Percentiles rank a stretch among this genome's conserved stretches.
phyloP scores from a whole-genome alignment of 2,888 invertebrate species.

The Eristalis arbustorum region DNA sequence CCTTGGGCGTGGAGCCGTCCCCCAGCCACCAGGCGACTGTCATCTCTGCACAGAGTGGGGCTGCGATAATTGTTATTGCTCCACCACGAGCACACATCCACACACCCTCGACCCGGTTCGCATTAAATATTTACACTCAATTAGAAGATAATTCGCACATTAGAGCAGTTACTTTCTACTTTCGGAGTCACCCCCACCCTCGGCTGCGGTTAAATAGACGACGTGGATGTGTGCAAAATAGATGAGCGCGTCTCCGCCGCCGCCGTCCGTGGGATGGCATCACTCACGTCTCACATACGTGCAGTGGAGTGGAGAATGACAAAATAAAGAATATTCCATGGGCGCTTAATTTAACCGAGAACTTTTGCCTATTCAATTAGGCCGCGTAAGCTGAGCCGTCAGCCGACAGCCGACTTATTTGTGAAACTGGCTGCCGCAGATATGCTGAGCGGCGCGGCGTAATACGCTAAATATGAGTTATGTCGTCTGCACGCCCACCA shows the following conservation, averaged over 20 bases:
- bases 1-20: neutral
- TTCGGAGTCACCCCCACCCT: neutral
- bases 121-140: conserved; percentile 67
- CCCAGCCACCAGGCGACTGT: neutral
- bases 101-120: conserved; percentile 6
- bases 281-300: conserved; percentile 9
- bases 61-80: conserved; percentile 51
- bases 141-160: conserved; percentile 64
- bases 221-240: conserved; percentile 37
- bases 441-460: conserved; percentile 7
- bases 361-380: conserved; percentile 57
- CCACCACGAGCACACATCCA: conserved; percentile 1
- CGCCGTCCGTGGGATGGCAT: neutral
- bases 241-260: conserved; percentile 19
- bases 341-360: conserved; percentile 4
- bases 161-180: conserved; percentile 21
- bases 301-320: neutral
- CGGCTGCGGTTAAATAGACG: conserved; percentile 10
- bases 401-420: conserved; percentile 30
- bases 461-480: conserved; percentile 44
- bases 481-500: conserved; percentile 29
- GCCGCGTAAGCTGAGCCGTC: conserved; percentile 35
- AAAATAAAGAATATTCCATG: conserved; percentile 1
- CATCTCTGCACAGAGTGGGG: neutral
- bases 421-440: neutral